These are phyloP conservation scores for Leptonema lineaticorne DNA, from an alignment of 1,140 invertebrate species.

Conservation along the genomic window DNA sequence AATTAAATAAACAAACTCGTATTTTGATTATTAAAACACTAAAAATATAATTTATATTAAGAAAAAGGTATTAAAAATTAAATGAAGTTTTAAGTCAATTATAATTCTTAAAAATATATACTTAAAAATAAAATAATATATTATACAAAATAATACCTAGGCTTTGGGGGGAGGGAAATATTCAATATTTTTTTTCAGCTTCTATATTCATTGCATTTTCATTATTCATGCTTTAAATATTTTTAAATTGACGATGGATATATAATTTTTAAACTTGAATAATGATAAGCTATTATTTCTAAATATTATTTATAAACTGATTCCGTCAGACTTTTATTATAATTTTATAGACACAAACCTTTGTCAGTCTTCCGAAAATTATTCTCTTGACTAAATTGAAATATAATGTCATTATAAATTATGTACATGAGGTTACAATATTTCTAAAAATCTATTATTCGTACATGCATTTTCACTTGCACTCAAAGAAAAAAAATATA, in stretches of 20 bases:
- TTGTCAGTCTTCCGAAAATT: constrained; percentile 18
- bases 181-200: too few species aligned
- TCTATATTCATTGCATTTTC: too few species aligned
- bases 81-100: not conserved
- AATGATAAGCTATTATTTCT: not conserved
- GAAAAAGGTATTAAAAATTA: too few species aligned
- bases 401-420: not conserved
- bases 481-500: too few species aligned
- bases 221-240: too few species aligned
- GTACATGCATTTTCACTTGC: too few species aligned
- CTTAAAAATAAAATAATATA: not conserved
- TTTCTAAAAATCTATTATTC: too few species aligned
- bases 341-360: constrained; percentile 13
- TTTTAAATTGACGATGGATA: not conserved
- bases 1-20: too few species aligned
- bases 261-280: not conserved
- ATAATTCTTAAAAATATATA: not conserved
- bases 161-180: too few species aligned
- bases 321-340: constrained; percentile 12
- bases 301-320: not conserved
- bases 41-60: not conserved
- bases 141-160: not conserved
- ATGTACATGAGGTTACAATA: not conserved
- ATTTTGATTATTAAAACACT: not conserved
- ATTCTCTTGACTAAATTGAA: constrained; percentile 4